Evolutionary conservation across 2,888 invertebrate genomes (phyloP).

Genomic region (Leptothorax acervorum): DNA sequence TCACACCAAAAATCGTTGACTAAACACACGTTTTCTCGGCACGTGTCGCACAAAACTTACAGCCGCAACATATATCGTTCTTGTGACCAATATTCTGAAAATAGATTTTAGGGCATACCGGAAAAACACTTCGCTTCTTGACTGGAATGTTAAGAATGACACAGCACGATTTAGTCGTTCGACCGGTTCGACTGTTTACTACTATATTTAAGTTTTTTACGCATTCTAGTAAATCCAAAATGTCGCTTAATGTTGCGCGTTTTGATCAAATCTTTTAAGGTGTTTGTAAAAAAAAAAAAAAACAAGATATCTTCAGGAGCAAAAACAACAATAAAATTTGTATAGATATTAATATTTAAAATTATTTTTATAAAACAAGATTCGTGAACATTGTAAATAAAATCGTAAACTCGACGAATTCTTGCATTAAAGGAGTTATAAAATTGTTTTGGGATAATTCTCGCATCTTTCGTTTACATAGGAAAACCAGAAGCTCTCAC

Average conservation of each 20-base stretch:
- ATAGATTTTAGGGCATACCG: conserved; percentile 7
- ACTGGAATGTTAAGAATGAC: neutral
- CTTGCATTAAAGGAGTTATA: neutral
- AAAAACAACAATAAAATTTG: neutral
- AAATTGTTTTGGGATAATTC: neutral
- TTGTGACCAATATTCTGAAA: conserved; percentile 47
- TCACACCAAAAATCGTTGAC: neutral
- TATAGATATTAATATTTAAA: neutral
- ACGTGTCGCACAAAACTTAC: neutral
- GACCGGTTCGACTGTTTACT: neutral
- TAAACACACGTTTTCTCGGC: conserved; percentile 25
- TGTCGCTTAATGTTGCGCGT: neutral
- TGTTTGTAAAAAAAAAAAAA: neutral
- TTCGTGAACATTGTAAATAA: neutral
- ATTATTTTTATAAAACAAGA: neutral
- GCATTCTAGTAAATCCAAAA: neutral
- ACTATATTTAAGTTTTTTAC: neutral
- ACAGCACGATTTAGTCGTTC: neutral
- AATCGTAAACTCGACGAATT: neutral
- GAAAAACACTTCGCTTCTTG: neutral
- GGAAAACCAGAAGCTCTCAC: neutral
- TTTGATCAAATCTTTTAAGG: neutral
- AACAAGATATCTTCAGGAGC: neutral
- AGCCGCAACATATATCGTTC: neutral
- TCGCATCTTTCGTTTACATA: neutral